These are phyloP conservation scores for Vireo altiloquus DNA, from an alignment of 2,113 vertebrate genomes.

Conservation along the genomic window DNA sequence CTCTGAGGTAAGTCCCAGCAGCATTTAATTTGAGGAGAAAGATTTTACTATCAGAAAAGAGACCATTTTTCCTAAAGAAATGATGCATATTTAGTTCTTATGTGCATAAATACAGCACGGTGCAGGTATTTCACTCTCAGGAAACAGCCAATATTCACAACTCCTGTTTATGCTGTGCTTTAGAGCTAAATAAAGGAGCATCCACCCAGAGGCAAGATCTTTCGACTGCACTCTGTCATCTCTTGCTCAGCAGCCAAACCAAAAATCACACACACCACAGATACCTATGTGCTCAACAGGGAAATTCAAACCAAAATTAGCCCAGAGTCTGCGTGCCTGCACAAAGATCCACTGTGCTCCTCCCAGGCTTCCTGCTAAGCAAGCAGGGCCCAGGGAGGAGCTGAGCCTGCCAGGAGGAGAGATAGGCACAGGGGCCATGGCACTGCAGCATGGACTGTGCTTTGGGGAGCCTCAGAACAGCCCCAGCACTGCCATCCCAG, in stretches of 20 bases:
- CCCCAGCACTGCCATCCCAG: accelerated
- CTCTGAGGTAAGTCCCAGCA: neutral
- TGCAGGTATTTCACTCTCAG: neutral
- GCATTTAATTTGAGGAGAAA: neutral
- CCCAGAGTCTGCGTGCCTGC: neutral
- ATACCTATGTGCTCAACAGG: neutral
- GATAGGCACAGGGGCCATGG: accelerated
- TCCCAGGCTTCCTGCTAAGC: neutral
- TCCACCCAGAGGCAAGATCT: neutral
- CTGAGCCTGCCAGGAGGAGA: neutral
- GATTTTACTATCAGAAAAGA: neutral
- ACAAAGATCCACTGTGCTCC: neutral
- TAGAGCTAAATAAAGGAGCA: conserved; percentile 13
- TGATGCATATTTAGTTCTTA: neutral
- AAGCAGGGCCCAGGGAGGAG: neutral
- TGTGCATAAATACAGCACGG: neutral
- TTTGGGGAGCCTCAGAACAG: accelerated
- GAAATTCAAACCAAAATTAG: neutral
- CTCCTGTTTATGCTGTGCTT: neutral
- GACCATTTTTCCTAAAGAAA: conserved; percentile 17
- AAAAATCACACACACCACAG: neutral
- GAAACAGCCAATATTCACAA: neutral
- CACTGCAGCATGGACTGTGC: accelerated
- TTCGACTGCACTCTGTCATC: neutral
- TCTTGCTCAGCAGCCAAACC: conserved; percentile 17